Evolutionary conservation across 2,888 invertebrate species (phyloP).

Genomic region (Perithous albicinctus): DNA sequence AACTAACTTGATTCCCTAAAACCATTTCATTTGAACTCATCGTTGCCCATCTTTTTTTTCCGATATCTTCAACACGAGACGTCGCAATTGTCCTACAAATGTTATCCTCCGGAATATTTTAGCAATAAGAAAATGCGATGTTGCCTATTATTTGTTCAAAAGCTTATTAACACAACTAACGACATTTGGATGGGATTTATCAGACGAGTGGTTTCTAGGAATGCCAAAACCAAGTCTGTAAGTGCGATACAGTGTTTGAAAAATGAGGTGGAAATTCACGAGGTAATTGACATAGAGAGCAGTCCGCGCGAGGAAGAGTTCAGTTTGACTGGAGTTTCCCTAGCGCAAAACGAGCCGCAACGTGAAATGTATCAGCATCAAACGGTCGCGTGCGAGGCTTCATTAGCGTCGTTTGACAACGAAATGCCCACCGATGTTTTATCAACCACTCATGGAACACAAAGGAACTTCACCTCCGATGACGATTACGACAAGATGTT

Average conservation of each 20-base stretch:
- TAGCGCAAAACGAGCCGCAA: neutral
- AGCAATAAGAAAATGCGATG: neutral
- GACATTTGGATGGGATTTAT: neutral
- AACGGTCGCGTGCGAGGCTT: conserved; percentile 74
- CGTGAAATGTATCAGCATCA: conserved; percentile 73
- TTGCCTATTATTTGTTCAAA: neutral
- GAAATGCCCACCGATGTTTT: conserved; percentile 79
- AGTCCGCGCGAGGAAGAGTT: conserved; percentile 40
- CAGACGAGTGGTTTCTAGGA: neutral
- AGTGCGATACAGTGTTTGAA: conserved; percentile 33
- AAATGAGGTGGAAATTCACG: conserved; percentile 40
- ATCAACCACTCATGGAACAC: conserved; percentile 72
- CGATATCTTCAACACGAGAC: neutral
- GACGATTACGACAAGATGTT: conserved; percentile 83
- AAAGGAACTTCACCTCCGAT: conserved; percentile 75
- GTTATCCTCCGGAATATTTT: neutral
- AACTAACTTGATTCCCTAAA: too few species aligned
- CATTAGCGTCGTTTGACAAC: conserved; percentile 77
- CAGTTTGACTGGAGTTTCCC: conserved; percentile 20
- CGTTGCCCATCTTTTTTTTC: too few species aligned
- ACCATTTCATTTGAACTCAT: neutral
- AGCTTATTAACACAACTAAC: neutral
- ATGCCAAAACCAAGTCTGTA: conserved; percentile 7
- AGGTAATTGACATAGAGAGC: conserved; percentile 45
- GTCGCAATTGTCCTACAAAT: neutral